Evolutionary conservation across 92 coral and sea anemone genomes (phyloP).

Genomic region (Epizoanthus illoricatus): DNA sequence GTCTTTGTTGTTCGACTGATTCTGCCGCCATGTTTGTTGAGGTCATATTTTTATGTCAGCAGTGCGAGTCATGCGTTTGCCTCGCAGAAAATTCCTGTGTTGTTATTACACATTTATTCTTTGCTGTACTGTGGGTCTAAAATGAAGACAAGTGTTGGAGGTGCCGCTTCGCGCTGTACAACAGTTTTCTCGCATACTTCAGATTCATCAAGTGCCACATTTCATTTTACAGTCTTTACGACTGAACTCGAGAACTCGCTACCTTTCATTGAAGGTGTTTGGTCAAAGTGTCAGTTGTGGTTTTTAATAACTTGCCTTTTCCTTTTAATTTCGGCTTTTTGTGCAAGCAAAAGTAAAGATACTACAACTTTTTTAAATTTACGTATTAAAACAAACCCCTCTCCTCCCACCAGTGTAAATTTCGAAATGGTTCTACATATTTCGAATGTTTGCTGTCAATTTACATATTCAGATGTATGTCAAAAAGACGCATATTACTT

Average conservation of each 20-base stretch:
- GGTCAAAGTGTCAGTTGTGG: not conserved
- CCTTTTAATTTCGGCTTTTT: not conserved
- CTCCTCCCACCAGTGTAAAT: not conserved
- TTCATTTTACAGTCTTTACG: conserved; percentile 23
- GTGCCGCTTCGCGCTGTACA: not conserved
- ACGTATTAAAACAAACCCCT: conserved; percentile 12
- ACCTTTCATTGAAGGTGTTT: conserved; percentile 13
- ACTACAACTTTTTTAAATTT: not conserved
- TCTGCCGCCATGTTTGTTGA: conserved; percentile 38
- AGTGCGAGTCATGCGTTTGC: conserved; percentile 11
- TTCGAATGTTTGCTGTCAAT: conserved; percentile 80
- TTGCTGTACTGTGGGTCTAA: not conserved
- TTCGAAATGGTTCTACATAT: conserved; percentile 53
- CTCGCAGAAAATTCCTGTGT: conserved; percentile 30
- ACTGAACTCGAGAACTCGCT: conserved; percentile 23
- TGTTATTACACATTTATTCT: conserved; percentile 20
- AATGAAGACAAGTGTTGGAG: not conserved
- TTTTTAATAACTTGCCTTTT: conserved; percentile 4
- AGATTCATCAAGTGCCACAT: conserved; percentile 27
- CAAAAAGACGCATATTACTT: conserved; percentile 67
- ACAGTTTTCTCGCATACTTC: conserved; percentile 26
- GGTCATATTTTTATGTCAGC: conserved; percentile 30
- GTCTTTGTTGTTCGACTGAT: conserved; percentile 24
- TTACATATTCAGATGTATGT: conserved; percentile 77
- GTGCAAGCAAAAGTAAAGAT: not conserved